phyloP scores from a whole-genome alignment of 2,888 invertebrate species.

The Trachelus iudaicus region DNA sequence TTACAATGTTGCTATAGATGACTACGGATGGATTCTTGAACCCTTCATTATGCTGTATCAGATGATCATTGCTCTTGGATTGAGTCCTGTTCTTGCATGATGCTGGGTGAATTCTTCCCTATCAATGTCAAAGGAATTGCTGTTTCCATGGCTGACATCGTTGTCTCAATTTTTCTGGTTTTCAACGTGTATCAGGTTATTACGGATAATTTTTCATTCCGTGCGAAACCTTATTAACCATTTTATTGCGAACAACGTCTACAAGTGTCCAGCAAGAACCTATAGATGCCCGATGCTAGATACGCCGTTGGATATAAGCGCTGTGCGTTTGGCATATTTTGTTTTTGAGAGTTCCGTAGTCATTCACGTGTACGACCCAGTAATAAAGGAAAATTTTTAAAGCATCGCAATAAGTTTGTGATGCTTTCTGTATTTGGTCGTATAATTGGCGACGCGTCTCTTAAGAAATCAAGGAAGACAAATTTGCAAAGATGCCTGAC shows the following conservation, averaged over 20 bases:
- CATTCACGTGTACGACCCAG: not conserved
- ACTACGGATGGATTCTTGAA: conserved; percentile 68
- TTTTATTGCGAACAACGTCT: too few relatives aligned
- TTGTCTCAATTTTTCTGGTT: conserved; percentile 69
- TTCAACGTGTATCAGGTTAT: conserved; percentile 72
- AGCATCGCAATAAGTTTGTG: not conserved
- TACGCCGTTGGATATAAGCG: too few relatives aligned
- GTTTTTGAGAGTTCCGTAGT: too few relatives aligned
- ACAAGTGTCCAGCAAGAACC: too few relatives aligned
- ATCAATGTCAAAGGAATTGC: conserved; percentile 73
- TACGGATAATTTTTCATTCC: conserved; percentile 57
- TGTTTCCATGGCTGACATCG: conserved; percentile 71
- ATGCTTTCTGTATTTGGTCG: not conserved
- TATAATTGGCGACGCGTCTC: not conserved
- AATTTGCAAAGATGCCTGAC: not conserved
- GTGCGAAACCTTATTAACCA: not conserved
- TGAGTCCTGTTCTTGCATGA: conserved; percentile 73
- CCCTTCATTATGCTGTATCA: conserved; percentile 71
- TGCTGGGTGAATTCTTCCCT: conserved; percentile 74
- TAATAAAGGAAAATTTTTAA: not conserved
- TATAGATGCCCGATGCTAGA: too few relatives aligned
- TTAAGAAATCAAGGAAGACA: not conserved
- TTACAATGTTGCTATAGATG: conserved; percentile 66
- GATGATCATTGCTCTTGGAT: conserved; percentile 70
- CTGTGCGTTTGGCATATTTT: too few relatives aligned